Base-by-base conservation (phyloP, 2,888 invertebrate genomes). In the Ophonus ardosiacus region DNA sequence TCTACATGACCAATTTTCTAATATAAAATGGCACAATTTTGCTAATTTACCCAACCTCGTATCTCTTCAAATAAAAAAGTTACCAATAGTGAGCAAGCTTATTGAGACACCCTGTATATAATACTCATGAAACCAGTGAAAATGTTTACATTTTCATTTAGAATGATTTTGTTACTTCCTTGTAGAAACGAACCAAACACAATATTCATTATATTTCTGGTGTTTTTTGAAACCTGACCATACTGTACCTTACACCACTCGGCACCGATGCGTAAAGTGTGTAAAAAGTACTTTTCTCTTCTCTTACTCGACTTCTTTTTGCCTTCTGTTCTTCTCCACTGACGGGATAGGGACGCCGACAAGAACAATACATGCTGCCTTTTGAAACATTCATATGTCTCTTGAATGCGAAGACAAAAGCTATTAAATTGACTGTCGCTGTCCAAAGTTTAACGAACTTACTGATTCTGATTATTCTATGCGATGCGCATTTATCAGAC, bases 321-420 rank as follows among this genome's bases (percentile, higher is more conserved):
- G 76, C 51, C 10, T 51, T 18, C 31, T 71, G 21, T 21, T 21
- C 40, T 40, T 31, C 40, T 71, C 40, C 13, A 10, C 13, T 31
- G 31, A 71, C 15, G 43, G 40, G 40, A 15, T 8, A 18, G 0
- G 65, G 31, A 15, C 7, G 31, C 6, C 17, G 40, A 31, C 24
- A 51, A 51, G 76, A 76, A 76, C 43, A 76, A 76, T 56, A 56
- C 76, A 56, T 18, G 43, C 79, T 24, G 79, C 43, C 79, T 79
- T 79, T 79, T 79, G 79, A 79, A 79, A 79, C 56, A 79, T 79
- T 79, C 59, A 79, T 59, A 79, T 79, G 79, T 57, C 31, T 79
- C 24, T 43, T 79, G 59, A 79, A 57, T 79, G 24, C 59, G 57
- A 79, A 79, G 57, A 79, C 79, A 79, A 79, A 74, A 79, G 79